A percentile compares a stretch with the other conserved stretches of the same genome.
phyloP scores from a whole-genome alignment of 2,888 invertebrate genomes.

The Notocelia uddmanniana region DNA sequence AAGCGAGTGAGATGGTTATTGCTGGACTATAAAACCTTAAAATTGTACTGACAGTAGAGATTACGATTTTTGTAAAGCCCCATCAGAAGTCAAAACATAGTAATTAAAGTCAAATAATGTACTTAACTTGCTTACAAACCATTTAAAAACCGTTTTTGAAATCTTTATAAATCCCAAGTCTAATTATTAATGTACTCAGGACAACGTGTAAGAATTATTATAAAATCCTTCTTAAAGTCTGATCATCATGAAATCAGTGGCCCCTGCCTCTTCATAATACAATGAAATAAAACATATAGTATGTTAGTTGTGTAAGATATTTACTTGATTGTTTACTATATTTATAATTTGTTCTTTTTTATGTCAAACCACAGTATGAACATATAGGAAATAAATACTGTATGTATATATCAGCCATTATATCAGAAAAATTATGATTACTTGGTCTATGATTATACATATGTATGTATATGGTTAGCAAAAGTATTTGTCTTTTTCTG shows the following conservation, averaged over 20 bases:
- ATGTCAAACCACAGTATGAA: neutral
- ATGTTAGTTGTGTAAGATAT: slow-evolving; percentile 38
- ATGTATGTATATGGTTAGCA: neutral
- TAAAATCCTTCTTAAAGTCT: slow-evolving; percentile 29
- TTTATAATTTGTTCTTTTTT: slow-evolving; percentile 13
- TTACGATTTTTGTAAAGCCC: neutral
- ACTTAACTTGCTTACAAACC: too few relatives aligned
- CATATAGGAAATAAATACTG: neutral
- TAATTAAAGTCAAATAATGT: neutral
- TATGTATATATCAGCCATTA: neutral
- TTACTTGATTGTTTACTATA: slow-evolving; percentile 35
- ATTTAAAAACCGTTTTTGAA: neutral
- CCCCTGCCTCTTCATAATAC: slow-evolving; percentile 30
- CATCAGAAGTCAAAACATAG: neutral
- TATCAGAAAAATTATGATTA: too few relatives aligned
- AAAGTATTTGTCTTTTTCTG: neutral
- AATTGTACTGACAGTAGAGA: neutral
- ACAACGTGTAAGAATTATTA: neutral
- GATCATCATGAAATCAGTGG: slow-evolving; percentile 38
- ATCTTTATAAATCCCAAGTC: neutral
- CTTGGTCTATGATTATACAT: neutral
- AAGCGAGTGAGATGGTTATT: neutral
- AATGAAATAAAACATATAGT: slow-evolving; percentile 34
- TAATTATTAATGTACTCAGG: neutral
- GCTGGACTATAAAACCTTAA: neutral